Evolutionary conservation across 2,113 vertebrate genomes (phyloP), one percentile per base, ranked within the genome.

Genomic region (Pelecanus crispus): DNA sequence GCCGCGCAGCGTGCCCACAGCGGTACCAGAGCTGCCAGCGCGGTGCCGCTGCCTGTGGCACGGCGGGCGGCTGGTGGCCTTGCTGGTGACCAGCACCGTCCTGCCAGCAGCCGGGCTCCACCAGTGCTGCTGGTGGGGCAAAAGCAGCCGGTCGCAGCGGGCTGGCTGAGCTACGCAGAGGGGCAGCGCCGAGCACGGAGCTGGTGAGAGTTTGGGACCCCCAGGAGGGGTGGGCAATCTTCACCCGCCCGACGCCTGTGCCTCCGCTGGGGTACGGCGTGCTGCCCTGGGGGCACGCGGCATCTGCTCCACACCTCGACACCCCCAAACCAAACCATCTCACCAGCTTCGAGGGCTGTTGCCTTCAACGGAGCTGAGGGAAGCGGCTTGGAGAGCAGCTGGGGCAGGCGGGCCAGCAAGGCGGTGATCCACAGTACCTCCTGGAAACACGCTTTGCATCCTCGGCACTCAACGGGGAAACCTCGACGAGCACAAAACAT

Each of bases 401-500:
- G n/a, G 67, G 53, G 84, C 92, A 68, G 31, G 56, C 16, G 14
- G 83, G 38, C 5, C 88, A 83, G 82, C 4, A 6, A 83, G 63
- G 10, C 1, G 8, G 42, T 16, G 28, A 78, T 56, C 45, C 52
- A 32, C 31, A 75, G 62, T 44, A 68, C 50, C 77, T 91, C 62
- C 81, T 74, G 71, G 29, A 90, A 97, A 89, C 13, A n/a, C 3
- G 11, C 50, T 84, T 92, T 78, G 90, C 72, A 82, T 90, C 83
- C 74, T 78, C 62, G 47, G 86, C 74, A 95, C 95, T 97, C 95
- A 90, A 94, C 58, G 91, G 88, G 72, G 91, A 96, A 97, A 90
- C 80, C 88, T 95, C 96, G 97, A 94, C 17, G 17, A 95, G 93
- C 90, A 92, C 90, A 95, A 97, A 97, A 95, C 77, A 84, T 95